Conservation (phyloP, 2,113 vertebrate genomes). For the Urocolius indicus region DNA sequence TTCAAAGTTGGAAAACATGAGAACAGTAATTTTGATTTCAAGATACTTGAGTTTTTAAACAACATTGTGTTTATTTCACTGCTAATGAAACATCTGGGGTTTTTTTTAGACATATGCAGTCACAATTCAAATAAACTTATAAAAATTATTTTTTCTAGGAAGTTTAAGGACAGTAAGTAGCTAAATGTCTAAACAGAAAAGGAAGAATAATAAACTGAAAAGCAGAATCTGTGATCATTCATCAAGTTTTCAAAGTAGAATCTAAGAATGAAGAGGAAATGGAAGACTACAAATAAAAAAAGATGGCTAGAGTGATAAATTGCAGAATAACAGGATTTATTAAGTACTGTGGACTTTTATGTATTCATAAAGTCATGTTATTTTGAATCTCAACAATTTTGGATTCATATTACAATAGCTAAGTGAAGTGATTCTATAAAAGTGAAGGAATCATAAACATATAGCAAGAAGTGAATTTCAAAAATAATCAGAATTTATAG, state of each 20-base stretch:
- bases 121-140: constrained; percentile 32
- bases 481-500: constrained; percentile 28
- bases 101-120: constrained; percentile 30
- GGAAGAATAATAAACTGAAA: constrained; percentile 67
- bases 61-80: background rate
- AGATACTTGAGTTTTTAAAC: background rate
- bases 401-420: background rate
- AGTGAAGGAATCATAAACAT: background rate
- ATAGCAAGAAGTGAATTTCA: constrained; percentile 1
- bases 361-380: constrained; percentile 13
- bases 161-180: constrained; percentile 45
- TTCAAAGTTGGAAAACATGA: background rate
- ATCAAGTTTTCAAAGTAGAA: constrained; percentile 62
- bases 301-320: constrained; percentile 34
- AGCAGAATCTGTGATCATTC: constrained; percentile 49
- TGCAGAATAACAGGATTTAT: constrained; percentile 55
- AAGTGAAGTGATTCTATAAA: background rate
- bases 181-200: constrained; percentile 55
- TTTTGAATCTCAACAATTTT: background rate
- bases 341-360: constrained; percentile 29
- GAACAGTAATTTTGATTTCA: background rate
- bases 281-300: constrained; percentile 56
- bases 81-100: constrained; percentile 4
- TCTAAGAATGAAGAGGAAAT: constrained; percentile 60
- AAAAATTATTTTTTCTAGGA: constrained; percentile 55